Percentiles rank a stretch among this genome's conserved stretches.
Conservation (phyloP, 1,140 invertebrate genomes). For the Heliconius himera region DNA sequence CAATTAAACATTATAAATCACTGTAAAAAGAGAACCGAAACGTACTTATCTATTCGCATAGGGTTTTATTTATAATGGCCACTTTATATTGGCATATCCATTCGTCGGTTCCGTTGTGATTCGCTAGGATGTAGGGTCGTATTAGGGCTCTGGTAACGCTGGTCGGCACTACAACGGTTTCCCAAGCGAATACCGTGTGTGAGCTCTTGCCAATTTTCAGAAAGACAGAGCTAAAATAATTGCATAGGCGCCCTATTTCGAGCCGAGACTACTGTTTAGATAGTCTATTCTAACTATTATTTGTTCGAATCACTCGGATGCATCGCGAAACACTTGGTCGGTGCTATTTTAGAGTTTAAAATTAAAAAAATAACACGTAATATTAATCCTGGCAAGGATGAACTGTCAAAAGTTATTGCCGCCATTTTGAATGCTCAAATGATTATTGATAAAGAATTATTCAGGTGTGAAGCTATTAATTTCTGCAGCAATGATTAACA, state of each 20-base stretch:
- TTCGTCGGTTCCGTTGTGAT: slow-evolving; percentile 15
- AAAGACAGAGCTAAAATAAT: slow-evolving; percentile 81
- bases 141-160: slow-evolving; percentile 55
- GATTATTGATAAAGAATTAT: background rate
- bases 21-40: slow-evolving; percentile 33
- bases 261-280: slow-evolving; percentile 70
- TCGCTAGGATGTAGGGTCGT: slow-evolving; percentile 37
- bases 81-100: slow-evolving; percentile 59
- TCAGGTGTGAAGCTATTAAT: background rate
- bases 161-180: slow-evolving; percentile 71
- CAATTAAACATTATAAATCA: slow-evolving; percentile 36
- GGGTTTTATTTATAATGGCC: slow-evolving; percentile 72
- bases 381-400: background rate
- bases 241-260: slow-evolving; percentile 80
- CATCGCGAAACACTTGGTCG: slow-evolving; percentile 6
- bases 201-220: slow-evolving; percentile 81
- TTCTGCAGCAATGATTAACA: background rate
- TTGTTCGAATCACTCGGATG: slow-evolving; percentile 43
- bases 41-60: slow-evolving; percentile 71
- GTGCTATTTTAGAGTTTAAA: background rate
- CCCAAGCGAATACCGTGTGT: slow-evolving; percentile 78
- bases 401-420: slow-evolving; percentile 7
- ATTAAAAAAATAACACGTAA: background rate
- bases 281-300: slow-evolving; percentile 78
- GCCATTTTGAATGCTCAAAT: background rate